phyloP scores from a whole-genome alignment of 2,888 invertebrate species.

The Lasioglossum vierecki region DNA sequence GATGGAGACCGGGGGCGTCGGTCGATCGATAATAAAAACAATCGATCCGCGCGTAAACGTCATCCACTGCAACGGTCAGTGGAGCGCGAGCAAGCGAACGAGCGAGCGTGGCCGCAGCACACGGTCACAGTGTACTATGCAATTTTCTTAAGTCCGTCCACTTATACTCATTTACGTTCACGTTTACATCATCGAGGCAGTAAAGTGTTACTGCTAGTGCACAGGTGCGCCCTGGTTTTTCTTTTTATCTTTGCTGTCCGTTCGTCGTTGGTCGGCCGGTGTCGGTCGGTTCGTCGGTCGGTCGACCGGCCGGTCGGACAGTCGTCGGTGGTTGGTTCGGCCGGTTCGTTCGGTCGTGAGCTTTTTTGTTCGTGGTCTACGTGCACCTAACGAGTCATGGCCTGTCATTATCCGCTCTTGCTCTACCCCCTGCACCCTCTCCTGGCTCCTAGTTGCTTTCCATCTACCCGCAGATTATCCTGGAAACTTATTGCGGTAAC shows the following conservation, averaged over 20 bases:
- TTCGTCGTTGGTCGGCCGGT: slow-evolving; percentile 57
- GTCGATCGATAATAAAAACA: slow-evolving; percentile 54
- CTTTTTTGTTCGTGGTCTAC: slow-evolving; percentile 76
- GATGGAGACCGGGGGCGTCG: slow-evolving; percentile 35
- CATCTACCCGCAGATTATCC: slow-evolving; percentile 79
- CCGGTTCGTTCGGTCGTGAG: slow-evolving; percentile 64
- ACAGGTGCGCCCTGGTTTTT: slow-evolving; percentile 82
- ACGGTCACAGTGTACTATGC: slow-evolving; percentile 67
- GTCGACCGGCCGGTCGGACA: slow-evolving; percentile 47
- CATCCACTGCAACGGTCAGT: slow-evolving; percentile 53
- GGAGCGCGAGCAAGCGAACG: slow-evolving; percentile 42
- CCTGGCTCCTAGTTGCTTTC: slow-evolving; percentile 66
- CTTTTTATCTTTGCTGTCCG: slow-evolving; percentile 69
- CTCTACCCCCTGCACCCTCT: slow-evolving; percentile 61
- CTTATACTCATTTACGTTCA: slow-evolving; percentile 82
- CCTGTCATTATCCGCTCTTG: slow-evolving; percentile 82
- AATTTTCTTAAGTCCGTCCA: slow-evolving; percentile 81
- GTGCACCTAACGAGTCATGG: slow-evolving; percentile 80
- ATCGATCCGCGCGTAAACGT: slow-evolving; percentile 42
- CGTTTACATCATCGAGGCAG: slow-evolving; percentile 83
- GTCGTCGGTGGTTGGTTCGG: slow-evolving; percentile 40
- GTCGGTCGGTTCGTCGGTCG: slow-evolving; percentile 38
- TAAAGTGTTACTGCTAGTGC: slow-evolving; percentile 81
- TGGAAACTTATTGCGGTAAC: slow-evolving; percentile 81
- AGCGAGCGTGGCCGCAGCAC: slow-evolving; percentile 37